Conservation (phyloP, 2,797 vertebrate species). For the Xiphophorus birchmanni region DNA sequence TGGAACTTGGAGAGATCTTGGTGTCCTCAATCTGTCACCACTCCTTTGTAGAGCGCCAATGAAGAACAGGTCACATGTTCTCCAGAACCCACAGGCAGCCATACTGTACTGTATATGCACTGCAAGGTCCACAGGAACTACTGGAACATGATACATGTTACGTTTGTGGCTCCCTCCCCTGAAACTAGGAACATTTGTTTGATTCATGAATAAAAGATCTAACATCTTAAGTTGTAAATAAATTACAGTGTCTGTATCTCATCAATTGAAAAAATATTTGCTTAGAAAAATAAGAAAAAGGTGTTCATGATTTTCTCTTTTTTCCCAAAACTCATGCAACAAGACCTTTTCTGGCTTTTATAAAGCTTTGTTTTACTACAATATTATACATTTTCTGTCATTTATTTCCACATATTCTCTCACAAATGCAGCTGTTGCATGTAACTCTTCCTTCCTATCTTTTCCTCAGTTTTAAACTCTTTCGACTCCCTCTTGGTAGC, state of each 20-base stretch:
- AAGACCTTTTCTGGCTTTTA: not conserved
- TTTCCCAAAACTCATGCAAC: not conserved
- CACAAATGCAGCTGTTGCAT: not conserved
- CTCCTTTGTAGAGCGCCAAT: not conserved
- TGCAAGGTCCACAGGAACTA: not conserved
- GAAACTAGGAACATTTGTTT: not conserved
- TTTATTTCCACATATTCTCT: not conserved
- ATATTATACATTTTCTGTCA: not conserved
- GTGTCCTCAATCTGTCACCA: conserved; percentile 26
- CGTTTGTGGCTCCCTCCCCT: not conserved
- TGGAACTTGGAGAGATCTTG: not conserved
- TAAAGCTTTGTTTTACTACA: not conserved
- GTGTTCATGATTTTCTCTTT: not conserved
- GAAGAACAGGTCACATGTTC: conserved; percentile 16
- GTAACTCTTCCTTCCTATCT: not conserved
- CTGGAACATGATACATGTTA: not conserved
- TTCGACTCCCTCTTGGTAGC: not conserved
- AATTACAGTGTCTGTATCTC: not conserved
- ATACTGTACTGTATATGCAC: not conserved
- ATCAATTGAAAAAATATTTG: not conserved
- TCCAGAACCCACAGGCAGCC: not conserved
- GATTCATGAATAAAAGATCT: not conserved
- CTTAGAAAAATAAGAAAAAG: not conserved
- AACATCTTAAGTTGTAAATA: not conserved
- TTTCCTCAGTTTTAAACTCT: not conserved